Evolutionary conservation across 2,797 vertebrate species (phyloP).

Genomic region (Danio aesculapii): DNA sequence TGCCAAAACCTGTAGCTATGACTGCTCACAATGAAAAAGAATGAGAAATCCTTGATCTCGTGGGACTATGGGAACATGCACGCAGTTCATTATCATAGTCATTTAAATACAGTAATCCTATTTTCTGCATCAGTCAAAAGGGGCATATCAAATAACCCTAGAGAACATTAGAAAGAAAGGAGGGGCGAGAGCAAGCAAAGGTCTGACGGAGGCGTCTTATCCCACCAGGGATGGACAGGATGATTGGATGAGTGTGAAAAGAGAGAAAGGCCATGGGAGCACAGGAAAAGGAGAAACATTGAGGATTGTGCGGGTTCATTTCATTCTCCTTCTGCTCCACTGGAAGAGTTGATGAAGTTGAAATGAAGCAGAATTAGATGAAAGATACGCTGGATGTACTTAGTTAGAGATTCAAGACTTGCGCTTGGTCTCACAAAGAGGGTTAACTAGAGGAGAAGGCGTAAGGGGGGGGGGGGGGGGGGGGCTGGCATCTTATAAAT

Average conservation of each 20-base stretch:
- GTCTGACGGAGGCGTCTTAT: conserved; percentile 50
- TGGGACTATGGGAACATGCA: conserved; percentile 58
- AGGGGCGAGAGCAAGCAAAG: conserved; percentile 57
- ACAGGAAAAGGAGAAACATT: conserved; percentile 51
- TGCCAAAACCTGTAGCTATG: conserved; percentile 61
- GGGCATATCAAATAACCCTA: conserved; percentile 65
- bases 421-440: conserved; percentile 14
- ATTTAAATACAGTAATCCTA: conserved; percentile 72
- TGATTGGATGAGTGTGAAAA: conserved; percentile 69
- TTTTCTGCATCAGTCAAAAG: conserved; percentile 68
- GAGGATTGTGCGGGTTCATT: conserved; percentile 74
- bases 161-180: conserved; percentile 57
- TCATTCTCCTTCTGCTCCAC: conserved; percentile 89
- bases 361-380: conserved; percentile 91
- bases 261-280: conserved; percentile 48
- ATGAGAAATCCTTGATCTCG: conserved; percentile 63
- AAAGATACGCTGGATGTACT: conserved; percentile 62
- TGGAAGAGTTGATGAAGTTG: conserved; percentile 93
- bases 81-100: conserved; percentile 66
- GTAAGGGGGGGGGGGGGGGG: neutral
- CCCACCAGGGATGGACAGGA: conserved; percentile 59
- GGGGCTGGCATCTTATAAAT: neutral
- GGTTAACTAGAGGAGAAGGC: conserved; percentile 1
- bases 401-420: conserved; percentile 72
- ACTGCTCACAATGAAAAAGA: conserved; percentile 59